These are phyloP conservation scores for Rissa tridactyla DNA, from an alignment of 2,113 vertebrate genomes.

Conservation along the genomic window DNA sequence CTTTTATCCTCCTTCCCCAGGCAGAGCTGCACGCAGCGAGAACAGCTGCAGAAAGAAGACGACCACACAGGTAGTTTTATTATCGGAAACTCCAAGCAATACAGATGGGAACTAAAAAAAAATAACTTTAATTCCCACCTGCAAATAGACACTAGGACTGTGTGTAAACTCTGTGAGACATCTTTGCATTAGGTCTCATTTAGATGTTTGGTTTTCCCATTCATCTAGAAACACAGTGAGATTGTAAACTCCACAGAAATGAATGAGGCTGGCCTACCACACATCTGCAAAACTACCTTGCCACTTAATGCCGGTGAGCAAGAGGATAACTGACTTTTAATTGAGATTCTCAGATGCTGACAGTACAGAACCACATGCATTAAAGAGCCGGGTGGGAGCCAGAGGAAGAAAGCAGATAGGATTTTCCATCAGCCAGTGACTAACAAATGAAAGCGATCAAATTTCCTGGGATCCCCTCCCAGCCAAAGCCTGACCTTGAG, in stretches of 20 bases:
- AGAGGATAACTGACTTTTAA: not conserved
- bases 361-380: not conserved
- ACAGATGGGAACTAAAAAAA: not conserved
- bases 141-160: not conserved
- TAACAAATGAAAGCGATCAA: not conserved
- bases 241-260: not conserved
- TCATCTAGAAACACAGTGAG: not conserved
- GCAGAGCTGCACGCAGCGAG: not conserved
- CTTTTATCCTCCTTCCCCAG: not conserved
- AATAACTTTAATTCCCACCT: not conserved
- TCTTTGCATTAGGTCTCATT: not conserved
- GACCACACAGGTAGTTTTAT: not conserved
- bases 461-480: not conserved
- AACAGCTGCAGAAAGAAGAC: not conserved
- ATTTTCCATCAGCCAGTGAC: not conserved
- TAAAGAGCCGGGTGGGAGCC: not conserved
- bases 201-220: not conserved
- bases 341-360: slow-evolving; percentile 11
- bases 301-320: not conserved
- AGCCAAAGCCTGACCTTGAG: slow-evolving; percentile 38
- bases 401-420: not conserved
- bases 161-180: not conserved
- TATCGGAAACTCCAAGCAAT: not conserved
- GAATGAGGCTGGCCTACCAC: not conserved
- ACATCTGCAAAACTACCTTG: not conserved